phyloP scores from a whole-genome alignment of 2,797 vertebrate species.

The Dromococcyx pavoninus region DNA sequence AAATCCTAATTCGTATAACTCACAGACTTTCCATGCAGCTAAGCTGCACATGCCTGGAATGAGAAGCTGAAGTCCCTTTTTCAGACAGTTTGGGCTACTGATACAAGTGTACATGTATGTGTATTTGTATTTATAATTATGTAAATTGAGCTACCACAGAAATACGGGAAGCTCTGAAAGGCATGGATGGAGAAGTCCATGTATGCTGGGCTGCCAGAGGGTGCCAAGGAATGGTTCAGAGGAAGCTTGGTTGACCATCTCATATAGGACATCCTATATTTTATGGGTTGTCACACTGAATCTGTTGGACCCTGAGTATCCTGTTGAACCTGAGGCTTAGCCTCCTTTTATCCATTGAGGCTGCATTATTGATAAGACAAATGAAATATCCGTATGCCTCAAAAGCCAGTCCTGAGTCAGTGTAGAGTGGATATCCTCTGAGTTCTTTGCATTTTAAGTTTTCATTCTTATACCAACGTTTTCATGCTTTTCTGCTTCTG shows the following conservation, averaged over 20 bases:
- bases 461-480: background rate
- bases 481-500: background rate
- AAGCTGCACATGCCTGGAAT: background rate
- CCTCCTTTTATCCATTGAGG: background rate
- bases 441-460: background rate
- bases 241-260: background rate
- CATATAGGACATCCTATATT: background rate
- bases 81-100: background rate
- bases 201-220: background rate
- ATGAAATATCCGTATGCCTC: background rate
- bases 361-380: background rate
- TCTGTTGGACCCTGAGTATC: background rate
- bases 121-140: background rate
- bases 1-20: background rate
- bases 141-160: background rate
- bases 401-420: background rate
- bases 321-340: background rate
- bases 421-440: background rate
- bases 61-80: background rate
- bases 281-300: background rate
- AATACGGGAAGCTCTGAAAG: background rate
- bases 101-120: too few relatives aligned
- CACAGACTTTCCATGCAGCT: background rate
- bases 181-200: background rate
- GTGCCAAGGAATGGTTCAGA: background rate